These are phyloP conservation scores for Nerophis ophidion DNA, from an alignment of 2,113 vertebrate genomes.

Conservation along the genomic window DNA sequence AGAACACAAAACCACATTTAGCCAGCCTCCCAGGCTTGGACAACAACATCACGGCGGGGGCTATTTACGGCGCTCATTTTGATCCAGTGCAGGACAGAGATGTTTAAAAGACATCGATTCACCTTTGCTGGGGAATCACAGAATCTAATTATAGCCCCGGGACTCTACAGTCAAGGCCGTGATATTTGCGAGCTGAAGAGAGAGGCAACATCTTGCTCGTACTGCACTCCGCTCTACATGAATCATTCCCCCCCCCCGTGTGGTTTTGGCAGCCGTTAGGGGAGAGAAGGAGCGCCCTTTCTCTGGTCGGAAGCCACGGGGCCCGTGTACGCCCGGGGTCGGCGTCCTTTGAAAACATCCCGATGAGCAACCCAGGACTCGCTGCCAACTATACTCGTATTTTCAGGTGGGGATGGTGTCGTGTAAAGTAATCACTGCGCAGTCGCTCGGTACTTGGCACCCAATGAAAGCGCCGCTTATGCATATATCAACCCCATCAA, in stretches of 20 bases:
- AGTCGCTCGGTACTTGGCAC: conserved; percentile 44
- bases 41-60: neutral
- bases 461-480: conserved; percentile 64
- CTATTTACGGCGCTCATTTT: neutral
- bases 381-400: neutral
- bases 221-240: neutral
- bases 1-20: conserved; percentile 24
- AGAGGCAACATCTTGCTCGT: conserved; percentile 12
- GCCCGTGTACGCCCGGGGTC: neutral
- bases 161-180: neutral
- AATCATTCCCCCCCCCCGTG: neutral
- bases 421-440: conserved; percentile 34
- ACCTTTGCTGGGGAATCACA: neutral
- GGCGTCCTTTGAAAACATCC: neutral
- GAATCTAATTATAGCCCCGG: neutral
- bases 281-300: neutral
- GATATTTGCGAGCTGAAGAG: neutral
- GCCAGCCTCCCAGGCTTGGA: neutral
- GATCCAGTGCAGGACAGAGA: conserved; percentile 4
- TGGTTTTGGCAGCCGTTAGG: neutral
- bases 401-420: conserved; percentile 31
- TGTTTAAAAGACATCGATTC: conserved; percentile 3
- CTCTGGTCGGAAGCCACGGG: neutral
- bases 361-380: neutral
- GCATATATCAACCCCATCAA: conserved; percentile 68